phyloP scores from a whole-genome alignment of 1,140 invertebrate species.

The Lordiphosa collinella region DNA sequence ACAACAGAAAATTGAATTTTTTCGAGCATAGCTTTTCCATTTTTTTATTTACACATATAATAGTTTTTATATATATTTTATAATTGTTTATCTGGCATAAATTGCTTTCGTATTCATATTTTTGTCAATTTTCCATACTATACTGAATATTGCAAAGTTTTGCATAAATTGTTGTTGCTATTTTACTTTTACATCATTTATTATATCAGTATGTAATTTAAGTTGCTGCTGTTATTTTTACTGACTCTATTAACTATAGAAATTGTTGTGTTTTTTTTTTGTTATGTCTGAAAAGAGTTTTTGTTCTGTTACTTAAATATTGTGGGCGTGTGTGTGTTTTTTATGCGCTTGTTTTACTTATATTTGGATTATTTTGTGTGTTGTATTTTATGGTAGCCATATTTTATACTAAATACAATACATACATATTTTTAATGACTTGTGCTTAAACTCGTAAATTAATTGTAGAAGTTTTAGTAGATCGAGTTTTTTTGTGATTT shows the following conservation, averaged over 20 bases:
- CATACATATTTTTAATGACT: slow-evolving; percentile 73
- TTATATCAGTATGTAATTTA: slow-evolving; percentile 55
- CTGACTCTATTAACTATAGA: slow-evolving; percentile 59
- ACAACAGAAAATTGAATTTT: slow-evolving; percentile 38
- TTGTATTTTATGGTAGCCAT: slow-evolving; percentile 24
- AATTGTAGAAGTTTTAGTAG: slow-evolving; percentile 30
- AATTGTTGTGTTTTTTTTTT: slow-evolving; percentile 25
- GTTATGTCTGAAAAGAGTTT: slow-evolving; percentile 4
- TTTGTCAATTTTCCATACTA: slow-evolving; percentile 45
- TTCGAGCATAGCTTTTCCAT: slow-evolving; percentile 45
- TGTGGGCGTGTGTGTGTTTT: slow-evolving; percentile 11
- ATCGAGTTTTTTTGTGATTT: slow-evolving; percentile 10
- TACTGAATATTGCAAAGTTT: slow-evolving; percentile 50
- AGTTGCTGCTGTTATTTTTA: slow-evolving; percentile 23
- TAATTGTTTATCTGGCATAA: slow-evolving; percentile 53
- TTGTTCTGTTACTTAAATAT: slow-evolving; percentile 12
- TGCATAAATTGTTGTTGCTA: slow-evolving; percentile 43
- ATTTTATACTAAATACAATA: slow-evolving; percentile 58
- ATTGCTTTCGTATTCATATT: slow-evolving; percentile 60
- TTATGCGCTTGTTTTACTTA: slow-evolving; percentile 17
- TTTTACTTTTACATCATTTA: slow-evolving; percentile 41
- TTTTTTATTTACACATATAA: slow-evolving; percentile 66
- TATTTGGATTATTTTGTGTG: slow-evolving; percentile 37
- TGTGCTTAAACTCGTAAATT: slow-evolving; percentile 61
- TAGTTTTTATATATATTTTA: slow-evolving; percentile 25